Evolutionary conservation across 1,140 invertebrate species (phyloP).

Genomic region (Drosophila yakuba): DNA sequence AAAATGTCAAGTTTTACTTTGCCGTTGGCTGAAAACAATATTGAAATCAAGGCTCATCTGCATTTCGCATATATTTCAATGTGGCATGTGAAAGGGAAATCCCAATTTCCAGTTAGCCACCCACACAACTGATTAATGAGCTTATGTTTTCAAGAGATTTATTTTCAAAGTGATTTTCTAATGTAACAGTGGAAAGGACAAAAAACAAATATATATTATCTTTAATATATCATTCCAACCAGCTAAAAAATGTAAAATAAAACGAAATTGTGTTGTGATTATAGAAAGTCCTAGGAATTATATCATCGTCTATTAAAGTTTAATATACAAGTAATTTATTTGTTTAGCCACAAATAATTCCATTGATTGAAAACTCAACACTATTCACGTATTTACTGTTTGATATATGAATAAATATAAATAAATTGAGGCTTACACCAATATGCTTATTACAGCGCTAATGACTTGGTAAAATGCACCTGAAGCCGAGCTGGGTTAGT

Average conservation of each 20-base stretch:
- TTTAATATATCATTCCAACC: too few relatives aligned
- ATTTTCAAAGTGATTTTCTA: too few relatives aligned
- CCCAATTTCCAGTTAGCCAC: slow-evolving; percentile 3
- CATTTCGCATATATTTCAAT: slow-evolving; percentile 13
- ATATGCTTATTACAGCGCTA: not conserved
- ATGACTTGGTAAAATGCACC: slow-evolving; percentile 24
- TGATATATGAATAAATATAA: not conserved
- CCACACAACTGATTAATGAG: not conserved
- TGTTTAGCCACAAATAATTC: too few relatives aligned
- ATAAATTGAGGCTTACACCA: not conserved
- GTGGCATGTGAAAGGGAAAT: slow-evolving; percentile 24
- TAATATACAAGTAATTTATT: too few relatives aligned
- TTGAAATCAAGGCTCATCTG: slow-evolving; percentile 36
- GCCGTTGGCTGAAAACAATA: slow-evolving; percentile 28
- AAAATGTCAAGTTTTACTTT: slow-evolving; percentile 41
- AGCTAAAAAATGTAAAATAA: too few relatives aligned
- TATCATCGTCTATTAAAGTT: too few relatives aligned
- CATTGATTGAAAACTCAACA: too few relatives aligned
- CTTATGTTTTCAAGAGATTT: not conserved
- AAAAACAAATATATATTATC: too few relatives aligned
- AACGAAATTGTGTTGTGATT: too few relatives aligned
- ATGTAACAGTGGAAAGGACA: too few relatives aligned
- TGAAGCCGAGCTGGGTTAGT: slow-evolving; percentile 7
- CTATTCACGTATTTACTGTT: not conserved
- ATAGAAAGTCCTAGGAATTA: too few relatives aligned